Evolutionary conservation across 2,113 vertebrate species (phyloP), one percentile per base, ranked within the genome.

Genomic region (Phylloscopus trochiloides): DNA sequence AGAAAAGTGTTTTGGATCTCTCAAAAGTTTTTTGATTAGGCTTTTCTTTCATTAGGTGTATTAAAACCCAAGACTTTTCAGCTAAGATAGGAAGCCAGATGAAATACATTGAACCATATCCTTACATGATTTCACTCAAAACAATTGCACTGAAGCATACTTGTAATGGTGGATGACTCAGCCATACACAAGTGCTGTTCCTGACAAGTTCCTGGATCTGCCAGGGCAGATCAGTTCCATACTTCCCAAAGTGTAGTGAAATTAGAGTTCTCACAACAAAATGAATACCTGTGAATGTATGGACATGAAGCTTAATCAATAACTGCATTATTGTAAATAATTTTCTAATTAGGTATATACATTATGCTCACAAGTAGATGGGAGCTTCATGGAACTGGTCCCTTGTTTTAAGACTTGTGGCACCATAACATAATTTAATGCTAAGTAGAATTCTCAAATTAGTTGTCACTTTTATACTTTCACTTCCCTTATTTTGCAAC

Each of bases 261-360:
- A 88, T 96, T 95, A 82, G 38, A 58, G 63, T 92, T 74, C 57
- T 90, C n/a, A 83, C 38, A 66, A 90, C 59, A 92, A 97, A 94
- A 85, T 16, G 10, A 72, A 48, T 47, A 45, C 22, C 34, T 94
- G 62, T 82, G 67, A 94, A 97, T 6, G 13, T 74, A 61, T 2
- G 28, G 19, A 36, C 54, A 70, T 91, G 78, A 95, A 86, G 34
- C 65, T 91, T 93, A 94, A 93, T 96, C 96, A 91, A 90, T 96
- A 96, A 71, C 21, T 77, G 38, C 19, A 62, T 88, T 89, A 90
- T 87, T 95, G 63, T 89, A 94, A 96, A 88, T 96, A 91, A 86
- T 77, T 94, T 95, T 66, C 58, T 93, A 89, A 97, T 97, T 94
- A 93, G 71, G 5, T 47, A 25, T 52, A 61, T 58, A 34, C 2